Base-by-base conservation (phyloP, 2,113 vertebrate species). In the Craseonycteris thonglongyai region DNA sequence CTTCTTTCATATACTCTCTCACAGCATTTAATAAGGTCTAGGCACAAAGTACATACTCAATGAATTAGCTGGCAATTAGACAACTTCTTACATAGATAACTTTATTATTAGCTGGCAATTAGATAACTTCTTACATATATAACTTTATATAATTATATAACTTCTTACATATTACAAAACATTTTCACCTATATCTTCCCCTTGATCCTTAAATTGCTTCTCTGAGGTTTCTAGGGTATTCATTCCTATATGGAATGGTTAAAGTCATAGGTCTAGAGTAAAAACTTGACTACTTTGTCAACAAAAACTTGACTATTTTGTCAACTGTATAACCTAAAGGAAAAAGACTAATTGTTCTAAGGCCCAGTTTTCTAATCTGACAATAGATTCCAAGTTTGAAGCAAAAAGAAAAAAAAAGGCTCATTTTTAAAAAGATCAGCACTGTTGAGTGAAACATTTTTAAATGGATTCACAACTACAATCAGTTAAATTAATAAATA, bases 361-460 rank as follows among this genome's bases (percentile, higher is more conserved):
- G 40, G 26, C 30, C 42, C 51, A 84, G 49, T 75, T 90, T 58
- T 61, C 42, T 93, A 80, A 72, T 56, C 49, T 85, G 30, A 80
- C 30, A 75, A 94, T 86, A 96, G 90, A 79, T 59, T 90, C 85
- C 42, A 90, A 81, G 59, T 90, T 90, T 90, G 63, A 85, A n/a
- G 7, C 14, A 74, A 86, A 76, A 94, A 75, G 6, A 63, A 84
- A 56, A 94, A 69, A 14, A 58, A 4, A 81, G 13, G 47, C 21
- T 89, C 33, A 61, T 47, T 81, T 86, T 40, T 96, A 90, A 71
- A 95, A 92, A 81, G 24, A 35, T 58, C 18, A 59, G 18, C 26
- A 96, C 28, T 87, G 28, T 4, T 90, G n/a, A 81, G 69, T 47
- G 66, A 86, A 83, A 78, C 5, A 58, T 76, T 94, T 74, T 92